Percentiles rank a stretch among this genome's conserved stretches.
Conservation (phyloP, 2,113 vertebrate genomes). For the Oryzias melastigma region DNA sequence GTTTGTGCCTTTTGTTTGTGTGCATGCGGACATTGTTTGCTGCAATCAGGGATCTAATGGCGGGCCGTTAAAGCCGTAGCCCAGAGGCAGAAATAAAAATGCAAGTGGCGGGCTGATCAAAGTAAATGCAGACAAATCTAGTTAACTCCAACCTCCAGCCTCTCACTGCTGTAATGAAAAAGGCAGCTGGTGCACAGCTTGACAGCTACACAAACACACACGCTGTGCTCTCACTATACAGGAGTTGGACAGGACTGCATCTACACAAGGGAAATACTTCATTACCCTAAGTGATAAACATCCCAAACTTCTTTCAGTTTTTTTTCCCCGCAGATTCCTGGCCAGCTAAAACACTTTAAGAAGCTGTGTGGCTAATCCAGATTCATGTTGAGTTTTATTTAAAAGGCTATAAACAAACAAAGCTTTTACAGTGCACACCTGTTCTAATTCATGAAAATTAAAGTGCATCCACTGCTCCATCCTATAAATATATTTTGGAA, state of each 20-base stretch:
- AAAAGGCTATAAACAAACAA: no score
- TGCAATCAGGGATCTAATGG: constrained; percentile 49
- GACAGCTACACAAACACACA: constrained; percentile 51
- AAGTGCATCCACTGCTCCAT: no score
- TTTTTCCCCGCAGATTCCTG: no score
- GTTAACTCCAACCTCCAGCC: constrained; percentile 56
- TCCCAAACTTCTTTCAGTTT: neutral
- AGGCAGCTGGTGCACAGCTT: constrained; percentile 52
- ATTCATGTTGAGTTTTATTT: no score
- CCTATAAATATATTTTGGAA: no score
- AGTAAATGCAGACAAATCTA: constrained; percentile 65
- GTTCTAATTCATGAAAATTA: no score
- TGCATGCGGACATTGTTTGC: constrained; percentile 27
- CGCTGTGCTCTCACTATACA: constrained; percentile 29
- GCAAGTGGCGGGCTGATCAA: constrained; percentile 52
- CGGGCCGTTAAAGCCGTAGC: constrained; percentile 56
- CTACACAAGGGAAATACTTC: constrained; percentile 9
- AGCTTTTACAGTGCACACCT: no score
- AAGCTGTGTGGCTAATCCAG: no score
- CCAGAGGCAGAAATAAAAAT: constrained; percentile 57
- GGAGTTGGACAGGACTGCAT: neutral
- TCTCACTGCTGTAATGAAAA: constrained; percentile 53
- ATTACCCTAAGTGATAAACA: neutral
- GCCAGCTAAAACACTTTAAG: no score
- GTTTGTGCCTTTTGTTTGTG: constrained; percentile 29